Conservation (phyloP, 2,888 invertebrate species). For the Hedychridium roseum region DNA sequence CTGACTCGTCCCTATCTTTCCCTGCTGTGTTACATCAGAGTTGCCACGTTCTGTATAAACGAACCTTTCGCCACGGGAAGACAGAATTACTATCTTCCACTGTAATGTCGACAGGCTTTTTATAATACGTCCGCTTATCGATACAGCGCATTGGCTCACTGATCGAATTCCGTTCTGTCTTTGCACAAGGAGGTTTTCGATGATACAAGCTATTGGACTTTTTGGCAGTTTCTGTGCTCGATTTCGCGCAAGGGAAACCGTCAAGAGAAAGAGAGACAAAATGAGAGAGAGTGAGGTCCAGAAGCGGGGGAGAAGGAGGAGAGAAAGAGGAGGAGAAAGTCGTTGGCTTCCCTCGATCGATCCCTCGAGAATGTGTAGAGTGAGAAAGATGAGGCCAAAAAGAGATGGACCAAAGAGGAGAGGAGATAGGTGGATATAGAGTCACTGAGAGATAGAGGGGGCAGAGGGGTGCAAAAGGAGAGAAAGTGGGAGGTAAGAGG, state of each 20-base stretch:
- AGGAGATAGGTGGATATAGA: background rate
- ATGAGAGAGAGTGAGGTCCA: too few relatives aligned
- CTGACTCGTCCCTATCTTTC: background rate
- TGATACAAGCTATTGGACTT: too few relatives aligned
- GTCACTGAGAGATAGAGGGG: conserved; percentile 1
- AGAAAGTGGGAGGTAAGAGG: background rate
- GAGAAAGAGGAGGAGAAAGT: conserved; percentile 9
- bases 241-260: background rate
- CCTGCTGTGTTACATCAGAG: too few relatives aligned
- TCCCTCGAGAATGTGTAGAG: conserved; percentile 29
- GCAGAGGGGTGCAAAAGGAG: conserved; percentile 1
- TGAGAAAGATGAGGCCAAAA: conserved; percentile 18
- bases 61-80: too few relatives aligned
- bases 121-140: too few relatives aligned
- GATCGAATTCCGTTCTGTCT: too few relatives aligned
- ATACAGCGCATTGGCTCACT: too few relatives aligned
- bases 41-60: too few relatives aligned
- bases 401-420: conserved; percentile 13
- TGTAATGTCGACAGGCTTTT: too few relatives aligned
- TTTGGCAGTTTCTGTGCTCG: background rate
- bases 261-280: background rate
- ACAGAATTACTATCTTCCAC: too few relatives aligned
- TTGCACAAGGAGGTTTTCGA: too few relatives aligned
- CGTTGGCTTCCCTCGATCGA: conserved; percentile 30
- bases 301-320: conserved; percentile 8